These are phyloP conservation scores for Dyspetes luteomarginatus DNA, from an alignment of 2,888 invertebrate genomes.

Conservation along the genomic window DNA sequence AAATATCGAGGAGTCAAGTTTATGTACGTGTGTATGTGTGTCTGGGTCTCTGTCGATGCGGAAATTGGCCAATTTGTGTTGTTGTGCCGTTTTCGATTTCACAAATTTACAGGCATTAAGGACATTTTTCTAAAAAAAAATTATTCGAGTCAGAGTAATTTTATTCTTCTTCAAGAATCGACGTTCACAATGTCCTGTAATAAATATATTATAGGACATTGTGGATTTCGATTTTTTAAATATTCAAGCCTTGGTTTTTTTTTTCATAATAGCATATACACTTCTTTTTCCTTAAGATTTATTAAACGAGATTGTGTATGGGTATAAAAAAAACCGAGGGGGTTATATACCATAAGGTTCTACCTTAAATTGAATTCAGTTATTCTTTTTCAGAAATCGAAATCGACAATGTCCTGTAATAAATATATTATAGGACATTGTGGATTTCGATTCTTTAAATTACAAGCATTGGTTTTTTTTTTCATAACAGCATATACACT, in stretches of 20 bases:
- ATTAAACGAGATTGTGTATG: too few species aligned
- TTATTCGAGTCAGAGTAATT: too few species aligned
- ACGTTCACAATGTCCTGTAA: too few species aligned
- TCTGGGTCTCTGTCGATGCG: constrained; percentile 63
- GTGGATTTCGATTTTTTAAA: too few species aligned
- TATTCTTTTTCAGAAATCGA: too few species aligned
- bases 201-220: too few species aligned
- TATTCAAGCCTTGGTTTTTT: constrained; percentile 20
- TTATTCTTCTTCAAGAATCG: too few species aligned
- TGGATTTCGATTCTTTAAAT: constrained; percentile 44
- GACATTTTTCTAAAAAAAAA: too few species aligned
- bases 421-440: too few species aligned
- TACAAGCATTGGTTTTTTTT: constrained; percentile 19
- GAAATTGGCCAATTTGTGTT: constrained; percentile 78
- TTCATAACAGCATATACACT: neutral
- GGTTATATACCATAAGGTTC: constrained; percentile 63
- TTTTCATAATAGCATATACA: neutral
- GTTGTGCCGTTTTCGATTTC: constrained; percentile 28
- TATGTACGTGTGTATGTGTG: constrained; percentile 9
- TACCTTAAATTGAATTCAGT: constrained; percentile 66
- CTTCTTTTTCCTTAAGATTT: too few species aligned
- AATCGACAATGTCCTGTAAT: too few species aligned
- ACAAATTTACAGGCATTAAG: too few species aligned
- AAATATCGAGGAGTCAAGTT: constrained; percentile 71
- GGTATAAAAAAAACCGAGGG: constrained; percentile 47